A percentile compares a stretch with the other conserved stretches of the same genome.
Evolutionary conservation across 2,113 vertebrate genomes (phyloP).

Genomic region (Anser brachyrhynchus): DNA sequence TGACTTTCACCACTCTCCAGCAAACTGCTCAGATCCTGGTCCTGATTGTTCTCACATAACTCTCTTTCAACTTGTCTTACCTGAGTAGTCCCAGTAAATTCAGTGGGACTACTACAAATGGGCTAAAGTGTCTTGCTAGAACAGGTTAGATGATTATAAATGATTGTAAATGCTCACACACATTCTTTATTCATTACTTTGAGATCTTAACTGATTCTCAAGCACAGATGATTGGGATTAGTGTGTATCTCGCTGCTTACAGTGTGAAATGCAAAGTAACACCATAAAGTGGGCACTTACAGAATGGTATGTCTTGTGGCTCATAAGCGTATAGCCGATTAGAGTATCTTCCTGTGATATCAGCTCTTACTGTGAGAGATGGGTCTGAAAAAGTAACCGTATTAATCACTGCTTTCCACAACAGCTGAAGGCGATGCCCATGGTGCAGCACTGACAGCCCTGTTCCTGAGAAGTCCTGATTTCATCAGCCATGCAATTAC

Average conservation of each 20-base stretch:
- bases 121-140: neutral
- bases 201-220: neutral
- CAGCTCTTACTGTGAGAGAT: constrained; percentile 91
- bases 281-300: constrained; percentile 76
- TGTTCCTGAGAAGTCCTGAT: neutral
- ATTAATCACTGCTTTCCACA: neutral
- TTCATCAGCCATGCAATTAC: neutral
- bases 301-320: constrained; percentile 78
- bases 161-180: neutral
- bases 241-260: neutral
- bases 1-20: neutral
- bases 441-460: neutral
- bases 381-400: constrained; percentile 81
- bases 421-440: rapidly evolving
- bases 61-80: neutral
- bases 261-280: neutral
- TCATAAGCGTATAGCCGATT: constrained; percentile 92
- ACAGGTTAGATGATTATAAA: neutral
- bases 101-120: neutral
- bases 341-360: constrained; percentile 86
- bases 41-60: neutral
- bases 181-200: neutral
- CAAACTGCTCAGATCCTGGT: neutral
- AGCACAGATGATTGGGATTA: neutral
- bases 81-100: neutral